Percentiles rank a stretch among this genome's conserved stretches.
phyloP scores from a whole-genome alignment of 2,113 vertebrate genomes.

The Mesitornis unicolor region DNA sequence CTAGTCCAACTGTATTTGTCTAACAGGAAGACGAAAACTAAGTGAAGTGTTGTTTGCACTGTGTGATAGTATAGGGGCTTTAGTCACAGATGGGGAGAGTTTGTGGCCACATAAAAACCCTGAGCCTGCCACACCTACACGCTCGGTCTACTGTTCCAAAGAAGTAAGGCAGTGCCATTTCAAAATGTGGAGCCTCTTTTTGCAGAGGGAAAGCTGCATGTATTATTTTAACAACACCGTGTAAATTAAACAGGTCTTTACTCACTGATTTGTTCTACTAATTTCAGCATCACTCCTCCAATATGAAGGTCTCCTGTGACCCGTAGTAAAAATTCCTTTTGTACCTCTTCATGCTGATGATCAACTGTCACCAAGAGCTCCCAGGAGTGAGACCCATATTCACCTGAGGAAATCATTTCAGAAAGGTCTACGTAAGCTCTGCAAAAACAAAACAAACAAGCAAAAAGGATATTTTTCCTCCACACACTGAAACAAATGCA shows the following conservation, averaged over 20 bases:
- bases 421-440: neutral
- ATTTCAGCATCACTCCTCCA: slow-evolving; percentile 93
- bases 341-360: slow-evolving; percentile 70
- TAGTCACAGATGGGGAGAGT: neutral
- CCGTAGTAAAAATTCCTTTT: slow-evolving; percentile 69
- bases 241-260: slow-evolving; percentile 34
- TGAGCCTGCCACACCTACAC: neutral
- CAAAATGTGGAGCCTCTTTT: neutral
- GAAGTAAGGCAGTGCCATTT: neutral
- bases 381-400: slow-evolving; percentile 85
- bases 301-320: slow-evolving; percentile 92
- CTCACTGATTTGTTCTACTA: slow-evolving; percentile 94
- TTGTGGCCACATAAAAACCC: neutral
- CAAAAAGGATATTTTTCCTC: neutral
- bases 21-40: neutral
- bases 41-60: neutral
- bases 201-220: neutral
- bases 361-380: slow-evolving; percentile 86
- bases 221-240: neutral
- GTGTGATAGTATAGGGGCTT: neutral
- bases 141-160: fast-evolving
- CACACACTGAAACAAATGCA: neutral
- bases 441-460: neutral
- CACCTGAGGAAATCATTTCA: slow-evolving; percentile 78
- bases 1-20: neutral